Conservation (phyloP, 2,113 vertebrate genomes). For the Limanda limanda region DNA sequence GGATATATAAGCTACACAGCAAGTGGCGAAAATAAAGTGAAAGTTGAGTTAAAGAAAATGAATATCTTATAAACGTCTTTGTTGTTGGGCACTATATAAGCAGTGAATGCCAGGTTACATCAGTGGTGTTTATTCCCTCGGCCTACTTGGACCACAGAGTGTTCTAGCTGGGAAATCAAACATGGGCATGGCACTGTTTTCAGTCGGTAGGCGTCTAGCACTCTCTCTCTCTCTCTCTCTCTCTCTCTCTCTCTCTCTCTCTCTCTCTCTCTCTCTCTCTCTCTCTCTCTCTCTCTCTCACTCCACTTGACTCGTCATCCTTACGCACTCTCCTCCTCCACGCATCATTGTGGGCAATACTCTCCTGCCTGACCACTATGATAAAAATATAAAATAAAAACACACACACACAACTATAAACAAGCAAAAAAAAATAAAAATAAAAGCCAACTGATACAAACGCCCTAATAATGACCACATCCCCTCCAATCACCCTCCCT, state of each 20-base stretch:
- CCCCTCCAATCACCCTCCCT: no score
- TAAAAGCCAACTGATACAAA: conserved; percentile 27
- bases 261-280: no score
- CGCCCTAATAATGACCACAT: background rate
- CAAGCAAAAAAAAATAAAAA: conserved; percentile 2
- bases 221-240: conserved; percentile 47
- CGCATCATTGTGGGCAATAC: conserved; percentile 56
- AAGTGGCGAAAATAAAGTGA: background rate
- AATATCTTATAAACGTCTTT: conserved; percentile 48
- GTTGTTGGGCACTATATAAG: conserved; percentile 24
- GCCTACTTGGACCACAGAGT: conserved; percentile 61
- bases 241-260: background rate
- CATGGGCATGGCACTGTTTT: conserved; percentile 56
- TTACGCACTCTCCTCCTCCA: conserved; percentile 70
- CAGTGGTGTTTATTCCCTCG: conserved; percentile 55
- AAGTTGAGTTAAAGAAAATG: conserved; percentile 37
- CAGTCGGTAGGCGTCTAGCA: conserved; percentile 64
- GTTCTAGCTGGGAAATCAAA: conserved; percentile 59
- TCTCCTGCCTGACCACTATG: conserved; percentile 40
- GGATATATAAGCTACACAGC: background rate
- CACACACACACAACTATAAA: conserved; percentile 1
- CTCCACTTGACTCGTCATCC: conserved; percentile 69
- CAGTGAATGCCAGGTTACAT: conserved; percentile 62
- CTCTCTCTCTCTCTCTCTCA: conserved; percentile 3
- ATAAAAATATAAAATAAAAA: background rate